Percentiles rank a stretch among this genome's conserved stretches.
Conservation (phyloP, 1,140 invertebrate species). For the Philotrypesis tridentata region DNA sequence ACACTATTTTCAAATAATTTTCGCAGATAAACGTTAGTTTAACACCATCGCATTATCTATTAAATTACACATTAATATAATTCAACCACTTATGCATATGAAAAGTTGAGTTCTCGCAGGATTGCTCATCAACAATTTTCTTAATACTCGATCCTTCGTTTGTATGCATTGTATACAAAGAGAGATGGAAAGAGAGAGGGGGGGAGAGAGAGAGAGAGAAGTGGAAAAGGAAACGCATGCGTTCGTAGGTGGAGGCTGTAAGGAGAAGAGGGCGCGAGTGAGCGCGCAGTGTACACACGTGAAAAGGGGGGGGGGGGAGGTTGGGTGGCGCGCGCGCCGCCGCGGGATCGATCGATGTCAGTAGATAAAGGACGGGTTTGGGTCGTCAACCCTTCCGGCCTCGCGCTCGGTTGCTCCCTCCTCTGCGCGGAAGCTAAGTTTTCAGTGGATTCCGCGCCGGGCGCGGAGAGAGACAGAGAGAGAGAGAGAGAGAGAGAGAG, state of each 20-base stretch:
- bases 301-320: background rate
- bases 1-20: no score
- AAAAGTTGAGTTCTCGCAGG: no score
- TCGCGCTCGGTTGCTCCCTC: constrained; percentile 15
- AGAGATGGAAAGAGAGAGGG: no score
- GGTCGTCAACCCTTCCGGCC: constrained; percentile 37
- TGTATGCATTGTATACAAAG: background rate
- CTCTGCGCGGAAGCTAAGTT: constrained; percentile 17
- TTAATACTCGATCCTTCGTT: background rate
- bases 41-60: no score
- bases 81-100: no score
- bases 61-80: no score
- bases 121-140: background rate
- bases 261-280: background rate
- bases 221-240: constrained; percentile 6
- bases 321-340: background rate
- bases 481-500: background rate
- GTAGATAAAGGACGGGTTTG: constrained; percentile 36
- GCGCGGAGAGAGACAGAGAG: background rate
- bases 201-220: background rate
- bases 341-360: constrained; percentile 28
- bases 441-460: constrained; percentile 10
- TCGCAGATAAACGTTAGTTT: no score
- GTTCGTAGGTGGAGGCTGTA: background rate
- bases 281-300: background rate